A percentile compares a stretch with the other conserved stretches of the same genome.
Conservation (phyloP, 2,888 invertebrate species). For the Tipula lateralis region DNA sequence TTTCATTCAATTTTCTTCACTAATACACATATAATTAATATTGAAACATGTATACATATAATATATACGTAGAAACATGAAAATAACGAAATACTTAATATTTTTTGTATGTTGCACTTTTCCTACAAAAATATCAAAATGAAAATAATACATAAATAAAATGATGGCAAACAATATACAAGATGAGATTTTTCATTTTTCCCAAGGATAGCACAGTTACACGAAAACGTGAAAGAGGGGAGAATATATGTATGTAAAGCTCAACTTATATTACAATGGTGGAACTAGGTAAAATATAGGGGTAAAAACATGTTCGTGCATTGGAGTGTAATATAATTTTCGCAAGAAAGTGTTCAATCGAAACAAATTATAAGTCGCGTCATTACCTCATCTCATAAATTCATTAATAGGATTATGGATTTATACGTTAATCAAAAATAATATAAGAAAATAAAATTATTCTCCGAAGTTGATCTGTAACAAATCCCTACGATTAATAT, state of each 20-base stretch:
- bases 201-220: neutral
- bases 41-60: neutral
- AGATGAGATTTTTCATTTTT: neutral
- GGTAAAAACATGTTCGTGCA: too few relatives aligned
- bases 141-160: slow-evolving; percentile 4
- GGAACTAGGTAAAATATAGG: neutral
- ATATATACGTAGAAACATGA: neutral
- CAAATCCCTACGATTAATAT: too few relatives aligned
- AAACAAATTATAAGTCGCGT: too few relatives aligned
- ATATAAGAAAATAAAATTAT: too few relatives aligned
- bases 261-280: neutral
- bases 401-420: too few relatives aligned
- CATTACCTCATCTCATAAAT: too few relatives aligned
- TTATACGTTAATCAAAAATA: too few relatives aligned
- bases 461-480: too few relatives aligned
- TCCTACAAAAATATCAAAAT: neutral
- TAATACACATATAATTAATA: neutral
- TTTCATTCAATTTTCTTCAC: slow-evolving; percentile 6
- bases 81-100: neutral
- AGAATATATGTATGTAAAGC: neutral
- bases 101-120: neutral
- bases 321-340: too few relatives aligned
- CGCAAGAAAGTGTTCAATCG: neutral
- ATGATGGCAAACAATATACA: neutral
- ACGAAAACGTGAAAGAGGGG: neutral